Evolutionary conservation across 2,797 vertebrate genomes (phyloP), one percentile per base, ranked within the genome.

Genomic region (Rhinella marina): DNA sequence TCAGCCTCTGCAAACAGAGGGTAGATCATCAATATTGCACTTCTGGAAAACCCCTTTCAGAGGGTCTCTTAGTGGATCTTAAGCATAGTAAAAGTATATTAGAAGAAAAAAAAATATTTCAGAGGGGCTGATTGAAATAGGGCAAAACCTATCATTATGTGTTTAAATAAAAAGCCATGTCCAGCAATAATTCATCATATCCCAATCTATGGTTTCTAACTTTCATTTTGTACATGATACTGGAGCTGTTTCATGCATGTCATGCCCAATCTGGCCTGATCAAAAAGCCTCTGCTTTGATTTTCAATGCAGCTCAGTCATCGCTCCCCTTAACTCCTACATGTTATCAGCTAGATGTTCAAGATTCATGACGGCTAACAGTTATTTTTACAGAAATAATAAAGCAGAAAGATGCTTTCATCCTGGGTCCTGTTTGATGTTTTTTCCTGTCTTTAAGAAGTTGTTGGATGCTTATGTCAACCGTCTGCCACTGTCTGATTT

Each of bases 281-380:
- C 73, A 52, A 77, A 76, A 52, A 77, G 73, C 73, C 41, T 77
- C 73, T 13, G 50, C 73, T 77, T 77, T 77, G 73, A 77, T 77
- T 77, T 77, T 77, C 73, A 77, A 23, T 50, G 72, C 72, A 12
- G 41, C 72, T 50, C 41, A 50, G 72, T 76, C 73, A 52, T 77
- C 48, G 7, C n/a, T 54, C 50, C 19, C 6, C 73, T 16, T 52
- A 54, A 52, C 73, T 54, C 73, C 73, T 77, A 77, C 73, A 77
- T 54, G 48, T 7, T 77, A 14, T 77, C 50, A 6, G 2, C 73
- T 54, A 54, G 73, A 77, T 77, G 8, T 17, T 77, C 12, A 77
- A 77, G 73, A 77, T 77, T 77, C 50, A 25, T 77, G 50, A 77
- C 52, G 16, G 73, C 11, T 77, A 25, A 73, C 29, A 54, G 73